These are phyloP conservation scores for Peromyscus eremicus DNA, from an alignment of 2,797 vertebrate genomes.

Conservation along the genomic window DNA sequence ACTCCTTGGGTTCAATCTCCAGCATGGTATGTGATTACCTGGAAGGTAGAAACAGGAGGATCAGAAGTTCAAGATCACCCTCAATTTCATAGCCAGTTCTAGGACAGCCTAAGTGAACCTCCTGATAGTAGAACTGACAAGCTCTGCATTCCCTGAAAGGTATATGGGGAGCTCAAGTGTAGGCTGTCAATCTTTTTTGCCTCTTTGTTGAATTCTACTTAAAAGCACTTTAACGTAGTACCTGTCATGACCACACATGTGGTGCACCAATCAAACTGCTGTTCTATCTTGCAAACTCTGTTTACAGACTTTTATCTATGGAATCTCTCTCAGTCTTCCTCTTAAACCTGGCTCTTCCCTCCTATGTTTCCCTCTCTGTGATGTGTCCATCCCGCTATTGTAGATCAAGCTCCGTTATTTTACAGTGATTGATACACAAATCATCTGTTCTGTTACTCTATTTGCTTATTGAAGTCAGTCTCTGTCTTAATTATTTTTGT, in stretches of 20 bases:
- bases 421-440: not conserved
- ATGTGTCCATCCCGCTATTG: fast-evolving
- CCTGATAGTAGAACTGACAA: not conserved
- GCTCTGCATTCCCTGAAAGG: no score
- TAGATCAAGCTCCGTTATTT: not conserved
- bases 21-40: not conserved
- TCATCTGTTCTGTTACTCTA: not conserved
- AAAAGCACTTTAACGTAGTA: not conserved
- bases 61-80: not conserved
- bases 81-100: not conserved
- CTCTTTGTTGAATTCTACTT: not conserved
- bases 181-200: not conserved
- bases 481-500: not conserved
- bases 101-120: not conserved
- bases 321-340: not conserved
- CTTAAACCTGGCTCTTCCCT: not conserved
- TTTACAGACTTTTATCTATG: not conserved
- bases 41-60: not conserved
- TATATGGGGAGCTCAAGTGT: not conserved
- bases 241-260: fast-evolving
- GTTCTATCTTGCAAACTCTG: not conserved
- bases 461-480: not conserved
- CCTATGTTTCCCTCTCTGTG: not conserved
- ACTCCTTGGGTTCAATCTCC: not conserved
- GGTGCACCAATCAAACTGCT: not conserved